Conservation (phyloP, 2,888 invertebrate species). For the Palloptera scutellata region DNA sequence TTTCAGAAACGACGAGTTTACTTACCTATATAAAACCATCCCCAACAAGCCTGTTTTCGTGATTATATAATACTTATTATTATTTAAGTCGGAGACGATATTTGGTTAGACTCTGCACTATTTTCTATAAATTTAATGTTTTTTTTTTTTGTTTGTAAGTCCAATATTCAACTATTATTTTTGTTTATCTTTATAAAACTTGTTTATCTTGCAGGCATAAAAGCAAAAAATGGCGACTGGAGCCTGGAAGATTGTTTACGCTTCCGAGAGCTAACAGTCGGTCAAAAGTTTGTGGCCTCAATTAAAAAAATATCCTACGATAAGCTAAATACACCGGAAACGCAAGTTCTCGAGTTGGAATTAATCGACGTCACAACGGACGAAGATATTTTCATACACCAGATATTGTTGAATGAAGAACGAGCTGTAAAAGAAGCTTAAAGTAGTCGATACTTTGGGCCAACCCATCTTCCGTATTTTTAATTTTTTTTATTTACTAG, state of each 20-base stretch:
- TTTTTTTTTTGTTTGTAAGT: constrained; percentile 2
- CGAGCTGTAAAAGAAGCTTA: constrained; percentile 63
- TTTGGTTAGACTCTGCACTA: too few relatives aligned
- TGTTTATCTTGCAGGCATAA: constrained; percentile 63
- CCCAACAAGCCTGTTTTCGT: too few relatives aligned
- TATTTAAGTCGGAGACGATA: too few relatives aligned
- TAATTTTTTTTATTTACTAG: background rate
- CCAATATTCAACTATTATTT: background rate
- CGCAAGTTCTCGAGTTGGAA: constrained; percentile 72
- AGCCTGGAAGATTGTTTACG: constrained; percentile 72
- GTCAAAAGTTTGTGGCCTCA: constrained; percentile 75
- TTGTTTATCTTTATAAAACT: background rate
- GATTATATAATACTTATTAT: too few relatives aligned
- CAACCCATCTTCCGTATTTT: background rate
- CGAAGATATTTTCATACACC: constrained; percentile 73
- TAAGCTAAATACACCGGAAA: constrained; percentile 69
- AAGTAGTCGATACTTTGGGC: background rate
- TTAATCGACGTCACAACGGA: constrained; percentile 76
- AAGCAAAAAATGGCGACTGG: constrained; percentile 65
- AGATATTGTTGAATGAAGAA: constrained; percentile 71
- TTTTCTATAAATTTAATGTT: too few relatives aligned
- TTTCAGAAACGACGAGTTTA: too few relatives aligned
- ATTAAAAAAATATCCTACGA: constrained; percentile 72
- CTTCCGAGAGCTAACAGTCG: constrained; percentile 76
- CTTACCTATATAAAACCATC: too few relatives aligned